These are phyloP conservation scores for Mus spicilegus DNA, from an alignment of 2,113 vertebrate genomes.

Conservation along the genomic window DNA sequence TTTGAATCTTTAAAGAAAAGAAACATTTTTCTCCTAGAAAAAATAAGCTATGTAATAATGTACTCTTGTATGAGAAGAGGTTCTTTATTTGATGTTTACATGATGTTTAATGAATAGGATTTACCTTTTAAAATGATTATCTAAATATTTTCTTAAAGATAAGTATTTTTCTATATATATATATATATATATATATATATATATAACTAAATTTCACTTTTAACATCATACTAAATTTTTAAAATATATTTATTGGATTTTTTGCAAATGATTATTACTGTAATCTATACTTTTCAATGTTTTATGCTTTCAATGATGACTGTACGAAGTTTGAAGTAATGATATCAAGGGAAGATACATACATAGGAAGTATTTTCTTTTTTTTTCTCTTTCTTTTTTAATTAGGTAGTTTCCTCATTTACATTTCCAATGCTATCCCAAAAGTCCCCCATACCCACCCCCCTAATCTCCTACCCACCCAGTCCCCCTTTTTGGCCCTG, in stretches of 20 bases:
- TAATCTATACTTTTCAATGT: background rate
- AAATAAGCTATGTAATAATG: background rate
- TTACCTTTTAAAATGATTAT: background rate
- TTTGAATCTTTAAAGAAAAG: background rate
- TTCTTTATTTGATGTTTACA: background rate
- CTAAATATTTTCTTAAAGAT: background rate
- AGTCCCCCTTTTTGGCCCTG: no score
- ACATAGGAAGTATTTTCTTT: background rate
- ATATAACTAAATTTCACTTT: background rate
- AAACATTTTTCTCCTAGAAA: background rate
- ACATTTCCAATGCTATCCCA: no score
- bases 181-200: background rate
- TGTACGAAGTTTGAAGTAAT: background rate
- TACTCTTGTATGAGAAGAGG: background rate
- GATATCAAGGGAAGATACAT: background rate
- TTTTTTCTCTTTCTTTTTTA: no score
- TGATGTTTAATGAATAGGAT: background rate
- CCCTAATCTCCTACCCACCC: no score
- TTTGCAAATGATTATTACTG: background rate
- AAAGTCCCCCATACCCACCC: no score
- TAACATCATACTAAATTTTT: background rate
- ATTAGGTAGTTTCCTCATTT: no score
- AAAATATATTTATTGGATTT: background rate
- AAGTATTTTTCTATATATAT: no score
- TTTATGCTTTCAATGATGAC: background rate